Conservation (phyloP, 2,888 invertebrate genomes). For the Eristalis arbustorum region DNA sequence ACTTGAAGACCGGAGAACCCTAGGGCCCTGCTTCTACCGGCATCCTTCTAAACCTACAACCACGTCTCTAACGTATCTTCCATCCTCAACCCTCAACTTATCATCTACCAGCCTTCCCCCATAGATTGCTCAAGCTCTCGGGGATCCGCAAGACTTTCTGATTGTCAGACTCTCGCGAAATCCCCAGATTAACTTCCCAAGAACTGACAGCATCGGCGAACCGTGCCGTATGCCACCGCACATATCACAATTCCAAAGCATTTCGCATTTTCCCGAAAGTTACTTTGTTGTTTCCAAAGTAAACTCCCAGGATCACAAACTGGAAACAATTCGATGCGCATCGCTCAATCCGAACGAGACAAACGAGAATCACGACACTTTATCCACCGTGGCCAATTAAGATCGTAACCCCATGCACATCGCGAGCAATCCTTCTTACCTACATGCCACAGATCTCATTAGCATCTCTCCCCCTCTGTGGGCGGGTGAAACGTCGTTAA, state of each 20-base stretch:
- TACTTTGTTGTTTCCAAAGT: neutral
- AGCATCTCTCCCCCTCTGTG: neutral
- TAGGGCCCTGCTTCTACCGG: too few species aligned
- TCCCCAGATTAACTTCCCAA: neutral
- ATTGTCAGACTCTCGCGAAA: neutral
- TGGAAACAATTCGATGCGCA: neutral
- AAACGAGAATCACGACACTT: neutral
- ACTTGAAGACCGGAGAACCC: too few species aligned
- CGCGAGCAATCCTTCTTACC: constrained; percentile 11
- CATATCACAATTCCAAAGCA: neutral
- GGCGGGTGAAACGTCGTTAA: neutral
- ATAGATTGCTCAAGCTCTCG: neutral
- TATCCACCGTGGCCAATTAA: constrained; percentile 36
- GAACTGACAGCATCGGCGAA: neutral
- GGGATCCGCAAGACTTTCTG: neutral
- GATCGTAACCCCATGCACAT: constrained; percentile 22
- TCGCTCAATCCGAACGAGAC: neutral
- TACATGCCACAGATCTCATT: constrained; percentile 25
- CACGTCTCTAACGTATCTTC: too few species aligned
- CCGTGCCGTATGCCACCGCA: neutral
- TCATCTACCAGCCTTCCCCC: too few species aligned
- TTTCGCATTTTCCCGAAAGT: too few species aligned
- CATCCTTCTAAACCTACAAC: too few species aligned
- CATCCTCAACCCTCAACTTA: too few species aligned
- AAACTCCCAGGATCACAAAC: neutral